Conservation (phyloP, 2,113 vertebrate species). For the Gnathonemus longibarbis region DNA sequence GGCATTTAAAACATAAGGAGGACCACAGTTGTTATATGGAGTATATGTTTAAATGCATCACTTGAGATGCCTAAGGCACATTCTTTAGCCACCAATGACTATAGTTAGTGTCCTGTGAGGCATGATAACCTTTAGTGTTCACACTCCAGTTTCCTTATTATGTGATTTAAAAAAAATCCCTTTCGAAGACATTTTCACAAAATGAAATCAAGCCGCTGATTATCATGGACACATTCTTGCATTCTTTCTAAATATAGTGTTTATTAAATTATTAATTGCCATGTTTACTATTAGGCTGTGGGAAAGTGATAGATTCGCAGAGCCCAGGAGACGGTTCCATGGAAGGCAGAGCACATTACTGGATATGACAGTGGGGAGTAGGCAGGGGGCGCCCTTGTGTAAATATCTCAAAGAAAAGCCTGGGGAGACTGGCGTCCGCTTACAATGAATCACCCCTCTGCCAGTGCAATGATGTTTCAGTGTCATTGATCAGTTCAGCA, state of each 20-base stretch:
- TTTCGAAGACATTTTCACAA: neutral
- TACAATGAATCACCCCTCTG: neutral
- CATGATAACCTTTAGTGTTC: neutral
- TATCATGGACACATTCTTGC: neutral
- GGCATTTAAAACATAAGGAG: neutral
- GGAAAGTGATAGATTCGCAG: neutral
- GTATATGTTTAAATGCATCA: neutral
- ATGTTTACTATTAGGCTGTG: slow-evolving; percentile 5
- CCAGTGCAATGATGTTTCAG: neutral
- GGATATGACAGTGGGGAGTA: neutral
- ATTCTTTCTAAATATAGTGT: neutral
- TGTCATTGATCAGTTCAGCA: neutral
- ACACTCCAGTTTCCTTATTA: neutral
- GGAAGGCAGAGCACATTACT: neutral
- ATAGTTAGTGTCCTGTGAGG: neutral
- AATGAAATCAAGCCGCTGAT: neutral
- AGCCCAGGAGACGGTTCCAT: neutral
- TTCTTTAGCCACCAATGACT: neutral
- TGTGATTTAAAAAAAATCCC: neutral
- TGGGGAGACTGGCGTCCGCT: neutral
- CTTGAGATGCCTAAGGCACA: neutral
- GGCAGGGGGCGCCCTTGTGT: neutral
- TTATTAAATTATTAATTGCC: slow-evolving; percentile 8
- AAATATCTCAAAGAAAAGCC: neutral
- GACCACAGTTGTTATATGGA: neutral